Percentiles rank a stretch among this genome's conserved stretches.
phyloP scores from a whole-genome alignment of 2,797 vertebrate species.

The Rhadinocentrus ornatus region DNA sequence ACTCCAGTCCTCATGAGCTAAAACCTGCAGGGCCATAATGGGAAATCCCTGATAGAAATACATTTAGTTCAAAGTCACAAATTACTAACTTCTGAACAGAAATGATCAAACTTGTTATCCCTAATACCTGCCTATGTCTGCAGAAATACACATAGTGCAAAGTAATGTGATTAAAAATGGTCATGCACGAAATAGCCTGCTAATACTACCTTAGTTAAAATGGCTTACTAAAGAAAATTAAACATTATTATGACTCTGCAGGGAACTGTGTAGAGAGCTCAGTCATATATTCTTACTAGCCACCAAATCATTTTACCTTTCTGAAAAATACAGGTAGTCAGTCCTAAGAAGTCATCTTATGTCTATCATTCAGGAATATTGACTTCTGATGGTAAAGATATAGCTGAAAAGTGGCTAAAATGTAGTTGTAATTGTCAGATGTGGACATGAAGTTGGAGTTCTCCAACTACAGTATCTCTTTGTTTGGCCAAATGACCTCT shows the following conservation, averaged over 20 bases:
- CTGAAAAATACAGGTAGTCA: constrained; percentile 18
- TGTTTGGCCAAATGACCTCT: constrained; percentile 45
- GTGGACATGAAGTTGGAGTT: constrained; percentile 48
- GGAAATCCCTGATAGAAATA: not conserved
- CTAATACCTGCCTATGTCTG: not conserved
- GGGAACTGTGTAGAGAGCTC: no score
- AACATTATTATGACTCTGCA: constrained; percentile 11
- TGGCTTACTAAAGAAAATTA: constrained; percentile 33
- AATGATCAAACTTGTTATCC: no score
- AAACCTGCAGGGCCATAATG: not conserved
- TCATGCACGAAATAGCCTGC: not conserved
- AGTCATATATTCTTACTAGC: constrained; percentile 3
- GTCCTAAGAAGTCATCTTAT: no score
- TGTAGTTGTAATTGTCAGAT: constrained; percentile 25
- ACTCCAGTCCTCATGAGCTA: no score
- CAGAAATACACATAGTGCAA: not conserved
- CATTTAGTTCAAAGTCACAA: not conserved
- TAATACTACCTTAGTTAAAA: constrained; percentile 10
- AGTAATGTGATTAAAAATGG: constrained; percentile 20
- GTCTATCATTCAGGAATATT: constrained; percentile 11
- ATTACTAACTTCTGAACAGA: constrained; percentile 1
- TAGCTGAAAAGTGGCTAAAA: constrained; percentile 11
- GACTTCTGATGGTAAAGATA: constrained; percentile 10
- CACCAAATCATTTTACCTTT: constrained; percentile 24
- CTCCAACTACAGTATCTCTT: constrained; percentile 57